Evolutionary conservation across 1,140 invertebrate genomes (phyloP), one percentile per base, ranked within the genome.

Genomic region (Philopotamus ludificatus): DNA sequence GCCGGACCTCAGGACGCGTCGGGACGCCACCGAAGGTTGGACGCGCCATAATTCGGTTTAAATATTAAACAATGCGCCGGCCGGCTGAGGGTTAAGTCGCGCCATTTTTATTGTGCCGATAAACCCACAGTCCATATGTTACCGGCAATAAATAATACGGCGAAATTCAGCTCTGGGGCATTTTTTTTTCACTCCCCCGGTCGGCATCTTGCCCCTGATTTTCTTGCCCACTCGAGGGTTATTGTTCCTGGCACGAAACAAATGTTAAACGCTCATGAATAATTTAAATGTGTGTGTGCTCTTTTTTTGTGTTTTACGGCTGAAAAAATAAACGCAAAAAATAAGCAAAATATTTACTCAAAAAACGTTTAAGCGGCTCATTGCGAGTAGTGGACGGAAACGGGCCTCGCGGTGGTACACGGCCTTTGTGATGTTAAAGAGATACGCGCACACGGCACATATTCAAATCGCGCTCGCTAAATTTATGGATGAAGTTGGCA

Each of bases 251-350:
- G 44, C 57, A 47, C 57, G 57, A 44, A 60, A 44, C 57, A 47
- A 47, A 60, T 41, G 57, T 60, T 60, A 60, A 60, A 60, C 42
- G 41, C 41, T 60, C 57, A 60, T 60, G 57, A 60, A 60, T 60
- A 47, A 60, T 60, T 60, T 60, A 60, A 60, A 23, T 34, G 12
- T 34, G 28, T 34, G 4, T 34, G 28, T 4, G 28, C 28, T 7
- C 12, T 34, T 34, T 34, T 34, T 34, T 34, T 4, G 28, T n/a
- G n/a, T n/a, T n/a, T n/a, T n/a, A n/a, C n/a, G n/a, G n/a, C n/a
- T n/a, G n/a, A n/a, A n/a, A n/a, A n/a, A n/a, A n/a, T n/a, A n/a
- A n/a, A n/a, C n/a, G n/a, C n/a, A n/a, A n/a, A n/a, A n/a, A n/a
- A n/a, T n/a, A n/a, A n/a, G n/a, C 28, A 12, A 34, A 7, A 34